A percentile compares a stretch with the other conserved stretches of the same genome.
Evolutionary conservation across 92 coral and sea anemone genomes (phyloP).

Genomic region (Phenganax subtilis): DNA sequence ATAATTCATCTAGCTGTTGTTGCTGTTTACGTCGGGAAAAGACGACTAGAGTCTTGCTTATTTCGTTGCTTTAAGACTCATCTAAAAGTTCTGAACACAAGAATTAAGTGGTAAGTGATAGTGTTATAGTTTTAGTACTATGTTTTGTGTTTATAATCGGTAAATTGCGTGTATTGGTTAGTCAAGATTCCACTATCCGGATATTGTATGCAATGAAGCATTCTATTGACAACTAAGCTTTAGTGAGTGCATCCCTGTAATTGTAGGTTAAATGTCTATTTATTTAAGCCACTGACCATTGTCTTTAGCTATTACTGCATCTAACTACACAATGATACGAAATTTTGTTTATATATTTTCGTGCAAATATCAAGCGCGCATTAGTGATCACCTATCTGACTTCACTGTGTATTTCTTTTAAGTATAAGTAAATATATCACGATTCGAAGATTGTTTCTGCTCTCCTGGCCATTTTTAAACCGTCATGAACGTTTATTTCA

Average conservation of each 20-base stretch:
- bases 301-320: slow-evolving; percentile 7
- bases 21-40: slow-evolving; percentile 6
- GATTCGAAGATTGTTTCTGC: not conserved
- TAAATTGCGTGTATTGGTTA: slow-evolving; percentile 1
- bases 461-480: not conserved
- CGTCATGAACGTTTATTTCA: not conserved
- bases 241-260: slow-evolving; percentile 7
- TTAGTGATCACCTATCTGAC: not conserved
- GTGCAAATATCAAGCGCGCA: slow-evolving; percentile 20
- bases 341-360: slow-evolving; percentile 41
- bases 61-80: not conserved
- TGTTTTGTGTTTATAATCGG: slow-evolving; percentile 3
- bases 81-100: not conserved
- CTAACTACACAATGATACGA: slow-evolving; percentile 10
- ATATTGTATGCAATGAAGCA: slow-evolving; percentile 38
- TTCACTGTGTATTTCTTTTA: slow-evolving; percentile 30
- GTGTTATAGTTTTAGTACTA: not conserved
- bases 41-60: slow-evolving; percentile 17
- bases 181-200: slow-evolving; percentile 19
- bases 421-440: slow-evolving; percentile 40
- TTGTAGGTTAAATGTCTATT: slow-evolving; percentile 22
- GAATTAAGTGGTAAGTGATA: slow-evolving; percentile 19
- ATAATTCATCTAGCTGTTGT: not conserved
- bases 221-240: slow-evolving; percentile 18
- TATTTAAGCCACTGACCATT: slow-evolving; percentile 13